Evolutionary conservation across 1,140 invertebrate species (phyloP).

Genomic region (Acromyrmex charruanus): DNA sequence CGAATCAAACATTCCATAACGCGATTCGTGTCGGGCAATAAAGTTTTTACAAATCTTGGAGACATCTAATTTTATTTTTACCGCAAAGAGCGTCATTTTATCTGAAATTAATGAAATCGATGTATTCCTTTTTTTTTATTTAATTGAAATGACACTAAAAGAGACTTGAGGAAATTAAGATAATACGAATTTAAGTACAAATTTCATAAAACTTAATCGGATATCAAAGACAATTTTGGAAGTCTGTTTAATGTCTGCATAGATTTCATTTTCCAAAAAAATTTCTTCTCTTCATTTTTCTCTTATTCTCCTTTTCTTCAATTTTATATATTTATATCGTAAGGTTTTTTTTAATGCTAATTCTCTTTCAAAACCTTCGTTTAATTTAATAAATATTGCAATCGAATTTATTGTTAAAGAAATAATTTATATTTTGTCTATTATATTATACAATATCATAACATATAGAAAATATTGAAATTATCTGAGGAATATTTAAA

Average conservation of each 20-base stretch:
- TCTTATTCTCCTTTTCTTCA: background rate
- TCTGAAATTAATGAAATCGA: constrained; percentile 1
- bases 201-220: background rate
- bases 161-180: background rate
- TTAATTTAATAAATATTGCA: background rate
- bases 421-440: background rate
- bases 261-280: background rate
- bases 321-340: background rate
- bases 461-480: background rate
- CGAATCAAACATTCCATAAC: constrained; percentile 21
- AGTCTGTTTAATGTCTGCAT: background rate
- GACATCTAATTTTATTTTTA: background rate
- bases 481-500: background rate
- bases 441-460: background rate
- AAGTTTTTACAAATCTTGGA: constrained; percentile 5
- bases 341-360: background rate
- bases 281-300: background rate
- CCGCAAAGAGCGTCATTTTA: background rate
- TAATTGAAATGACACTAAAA: background rate
- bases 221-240: background rate
- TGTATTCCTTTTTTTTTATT: background rate
- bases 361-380: background rate
- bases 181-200: constrained; percentile 1
- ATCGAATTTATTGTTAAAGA: background rate
- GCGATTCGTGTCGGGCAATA: background rate